Evolutionary conservation across 2,888 invertebrate species (phyloP), one percentile per base, ranked within the genome.

Genomic region (Nysson spinosus): DNA sequence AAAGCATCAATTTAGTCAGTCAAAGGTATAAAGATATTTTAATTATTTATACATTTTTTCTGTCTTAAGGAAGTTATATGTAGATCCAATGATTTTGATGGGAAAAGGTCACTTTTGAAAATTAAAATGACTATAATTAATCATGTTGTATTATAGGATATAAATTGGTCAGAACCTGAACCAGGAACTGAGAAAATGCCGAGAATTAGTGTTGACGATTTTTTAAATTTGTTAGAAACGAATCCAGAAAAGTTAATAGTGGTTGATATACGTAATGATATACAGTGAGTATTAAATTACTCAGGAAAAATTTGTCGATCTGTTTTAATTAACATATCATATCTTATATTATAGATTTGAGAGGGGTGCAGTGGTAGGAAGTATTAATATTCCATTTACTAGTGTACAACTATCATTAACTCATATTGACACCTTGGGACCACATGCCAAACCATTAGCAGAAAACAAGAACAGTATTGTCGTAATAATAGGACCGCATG

Each of bases 381-480:
- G 96, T 85, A 91, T 97, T 47, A 97, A 96, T 88, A 93, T 98
- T 81, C 97, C 97, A 2, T 95, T 94, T 87, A 93, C 93, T 39
- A 92, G 93, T 12, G 93, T 96, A 0, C 92, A 92, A 64, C 89
- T 94, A 46, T 92, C 92, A 0, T 92, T 92, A 66, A 90, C 89
- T 46, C 92, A 93, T 75, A 86, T 95, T 4, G 93, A 94, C 70
- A 91, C 92, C 9, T 88, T 94, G 2, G 92, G 95, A 7, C 87
- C 91, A 1, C 90, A 91, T 12, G 91, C 92, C 51, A 88, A 89
- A 4, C 86, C 90, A 7, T 86, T 91, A 11, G 91, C 91, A 19
- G 91, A 92, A 9, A 91, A 91, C 72, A 91, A 91, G 75, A 88
- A 89, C 24, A 92, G 91, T 84, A 90, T 92, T 32, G 91, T 96